phyloP scores from a whole-genome alignment of 2,888 invertebrate species.

The Lydus trimaculatus region DNA sequence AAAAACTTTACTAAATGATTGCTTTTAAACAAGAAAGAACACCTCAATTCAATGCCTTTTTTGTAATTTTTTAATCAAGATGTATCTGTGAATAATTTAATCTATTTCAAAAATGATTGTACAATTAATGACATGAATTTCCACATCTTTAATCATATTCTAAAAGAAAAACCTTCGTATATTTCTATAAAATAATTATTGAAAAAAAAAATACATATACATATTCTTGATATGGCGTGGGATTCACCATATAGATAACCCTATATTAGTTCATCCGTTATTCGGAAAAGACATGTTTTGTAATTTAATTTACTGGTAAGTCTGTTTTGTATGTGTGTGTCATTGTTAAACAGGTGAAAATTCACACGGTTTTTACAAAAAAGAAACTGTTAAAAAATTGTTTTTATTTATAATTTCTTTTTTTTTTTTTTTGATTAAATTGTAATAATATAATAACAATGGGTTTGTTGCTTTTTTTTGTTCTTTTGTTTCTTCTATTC shows the following conservation, averaged over 20 bases:
- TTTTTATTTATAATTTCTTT: not conserved
- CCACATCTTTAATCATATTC: not conserved
- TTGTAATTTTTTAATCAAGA: too few species aligned
- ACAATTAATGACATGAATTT: not conserved
- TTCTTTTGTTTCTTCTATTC: not conserved
- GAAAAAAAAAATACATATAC: not conserved
- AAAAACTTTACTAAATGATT: too few species aligned
- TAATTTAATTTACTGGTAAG: constrained; percentile 1
- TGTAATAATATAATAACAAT: not conserved
- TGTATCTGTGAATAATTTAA: too few species aligned
- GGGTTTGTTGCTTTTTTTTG: not conserved
- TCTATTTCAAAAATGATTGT: not conserved
- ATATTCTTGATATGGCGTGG: not conserved
- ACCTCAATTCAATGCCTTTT: too few species aligned
- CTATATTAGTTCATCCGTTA: constrained; percentile 7
- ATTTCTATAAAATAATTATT: not conserved
- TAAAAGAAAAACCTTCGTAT: not conserved
- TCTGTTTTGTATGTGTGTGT: not conserved
- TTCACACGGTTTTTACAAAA: not conserved
- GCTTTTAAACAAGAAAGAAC: too few species aligned
- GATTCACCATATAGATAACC: not conserved
- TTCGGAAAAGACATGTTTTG: constrained; percentile 9
- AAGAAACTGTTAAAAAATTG: constrained; percentile 1
- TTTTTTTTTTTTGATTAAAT: not conserved
- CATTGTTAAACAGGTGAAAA: constrained; percentile 6